phyloP scores from a whole-genome alignment of 2,888 invertebrate genomes.

The Andrena praecox region DNA sequence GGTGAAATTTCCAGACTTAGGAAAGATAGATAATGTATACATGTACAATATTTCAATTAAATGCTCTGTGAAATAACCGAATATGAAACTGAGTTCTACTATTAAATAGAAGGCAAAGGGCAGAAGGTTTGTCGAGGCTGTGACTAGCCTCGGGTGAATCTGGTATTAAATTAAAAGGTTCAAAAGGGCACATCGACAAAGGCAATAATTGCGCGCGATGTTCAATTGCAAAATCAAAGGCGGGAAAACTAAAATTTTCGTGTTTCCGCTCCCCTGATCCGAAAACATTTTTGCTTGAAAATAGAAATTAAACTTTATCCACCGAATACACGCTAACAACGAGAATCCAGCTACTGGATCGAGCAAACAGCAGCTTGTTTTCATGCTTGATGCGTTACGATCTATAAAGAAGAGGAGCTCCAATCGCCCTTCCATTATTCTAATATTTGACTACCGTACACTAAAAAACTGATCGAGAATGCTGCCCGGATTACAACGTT shows the following conservation, averaged over 20 bases:
- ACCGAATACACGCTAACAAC: constrained; percentile 25
- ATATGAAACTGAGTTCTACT: constrained; percentile 11
- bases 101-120: constrained; percentile 14
- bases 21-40: too few species aligned
- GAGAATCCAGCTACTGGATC: constrained; percentile 24
- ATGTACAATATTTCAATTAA: too few species aligned
- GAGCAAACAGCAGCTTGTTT: constrained; percentile 42
- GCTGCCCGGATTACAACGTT: constrained; percentile 14
- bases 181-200: too few species aligned
- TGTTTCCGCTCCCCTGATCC: constrained; percentile 27
- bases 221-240: constrained; percentile 15
- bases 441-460: constrained; percentile 47
- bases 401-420: constrained; percentile 1
- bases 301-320: constrained; percentile 35
- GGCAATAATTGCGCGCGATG: too few species aligned
- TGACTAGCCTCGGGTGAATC: too few species aligned
- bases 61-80: not conserved
- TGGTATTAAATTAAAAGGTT: too few species aligned
- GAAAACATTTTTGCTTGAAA: constrained; percentile 36
- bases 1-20: too few species aligned
- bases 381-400: constrained; percentile 13
- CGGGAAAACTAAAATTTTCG: constrained; percentile 25
- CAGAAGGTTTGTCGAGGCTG: not conserved
- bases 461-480: constrained; percentile 1
- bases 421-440: constrained; percentile 5